Base-by-base conservation (phyloP, 1,140 invertebrate genomes). In the Sipha flava region DNA sequence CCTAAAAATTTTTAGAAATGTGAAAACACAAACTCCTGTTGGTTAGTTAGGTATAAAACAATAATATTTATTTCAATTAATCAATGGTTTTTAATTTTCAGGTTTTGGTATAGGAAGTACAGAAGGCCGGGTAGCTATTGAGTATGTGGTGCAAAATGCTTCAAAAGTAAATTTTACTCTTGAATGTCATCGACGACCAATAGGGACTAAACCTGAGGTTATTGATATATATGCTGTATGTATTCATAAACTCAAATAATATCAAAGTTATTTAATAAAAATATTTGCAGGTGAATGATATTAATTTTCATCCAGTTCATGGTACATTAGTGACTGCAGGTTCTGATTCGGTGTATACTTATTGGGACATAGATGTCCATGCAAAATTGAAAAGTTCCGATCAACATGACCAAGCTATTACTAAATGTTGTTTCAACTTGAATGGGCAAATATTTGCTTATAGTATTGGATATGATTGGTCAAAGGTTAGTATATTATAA, bases 101-200 rank as follows among this genome's bases (percentile, higher is more conserved):
- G 95, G 96, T 16, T 98, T 96, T 88, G 97, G 96, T 1, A 86
- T 99, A 40, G 97, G 97, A 68, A 95, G 93, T 83, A 94, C 97
- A 21, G 95, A 97, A 86, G 95, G 95, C 45, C 90, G 97, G 47
- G 96, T 98, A 3, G 97, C 96, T 31, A 98, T 99, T 83, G 96
- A 99, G 84, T 98, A 98, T 85, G 92, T 98, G 0, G 96, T 94
- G 85, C 90, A 96, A 10, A 85, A 89, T 21, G 98, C 95, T 87
- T 94, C 96, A 2, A 99, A 99, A 86, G 98, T 99, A 84, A 99
- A 99, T 87, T 99, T 99, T 85, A 99, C 98, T 2, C 99, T 99
- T 85, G 99, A 99, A 87, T 99, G 98, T 87, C 98, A 99, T 86
- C 89, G 98, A 31, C 95, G 95, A 26, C 95, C 95, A 85, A 95